phyloP scores from a whole-genome alignment of 2,113 vertebrate genomes.

The Triplophysa dalaica region DNA sequence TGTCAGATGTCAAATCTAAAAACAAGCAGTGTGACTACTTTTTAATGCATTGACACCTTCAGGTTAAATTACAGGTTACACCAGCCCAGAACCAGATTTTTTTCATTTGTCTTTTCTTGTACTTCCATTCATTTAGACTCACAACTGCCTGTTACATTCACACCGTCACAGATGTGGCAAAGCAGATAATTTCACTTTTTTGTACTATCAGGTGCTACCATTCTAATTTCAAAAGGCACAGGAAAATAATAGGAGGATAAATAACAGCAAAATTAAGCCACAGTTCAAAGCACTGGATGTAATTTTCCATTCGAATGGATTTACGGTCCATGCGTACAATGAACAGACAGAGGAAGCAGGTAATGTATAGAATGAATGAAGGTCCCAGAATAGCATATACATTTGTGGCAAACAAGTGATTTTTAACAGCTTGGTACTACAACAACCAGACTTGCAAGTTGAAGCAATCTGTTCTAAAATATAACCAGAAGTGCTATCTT shows the following conservation, averaged over 20 bases:
- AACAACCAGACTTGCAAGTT: not conserved
- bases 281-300: not conserved
- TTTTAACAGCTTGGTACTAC: not conserved
- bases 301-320: not conserved
- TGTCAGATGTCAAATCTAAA: not conserved
- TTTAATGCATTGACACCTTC: not conserved
- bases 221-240: not conserved
- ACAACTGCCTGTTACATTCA: not conserved
- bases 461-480: not conserved
- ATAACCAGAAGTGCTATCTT: not conserved
- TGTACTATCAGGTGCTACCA: not conserved
- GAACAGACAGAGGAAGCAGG: not conserved
- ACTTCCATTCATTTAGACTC: too few relatives aligned
- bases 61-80: too few relatives aligned
- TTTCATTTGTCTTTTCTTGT: too few relatives aligned
- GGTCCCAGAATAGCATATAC: constrained; percentile 6
- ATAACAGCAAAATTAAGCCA: constrained; percentile 14
- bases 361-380: not conserved
- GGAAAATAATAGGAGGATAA: constrained; percentile 10
- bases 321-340: constrained; percentile 14
- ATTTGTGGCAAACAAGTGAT: not conserved
- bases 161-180: not conserved
- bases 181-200: not conserved
- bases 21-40: not conserved
- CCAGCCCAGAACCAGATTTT: too few relatives aligned